phyloP scores from a whole-genome alignment of 2,888 invertebrate genomes.

The Cyclophora albipunctata region DNA sequence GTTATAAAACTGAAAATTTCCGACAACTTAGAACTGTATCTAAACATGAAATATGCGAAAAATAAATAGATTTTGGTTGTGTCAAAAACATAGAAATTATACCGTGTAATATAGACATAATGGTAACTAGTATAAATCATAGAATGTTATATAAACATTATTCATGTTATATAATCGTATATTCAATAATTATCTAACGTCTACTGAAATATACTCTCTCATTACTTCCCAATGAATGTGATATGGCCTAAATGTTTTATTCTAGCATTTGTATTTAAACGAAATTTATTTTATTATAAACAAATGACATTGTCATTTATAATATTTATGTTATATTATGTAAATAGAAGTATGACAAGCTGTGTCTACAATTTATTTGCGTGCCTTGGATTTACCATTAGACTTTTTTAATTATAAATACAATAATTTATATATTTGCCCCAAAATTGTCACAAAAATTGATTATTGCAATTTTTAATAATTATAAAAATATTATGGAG shows the following conservation, averaged over 20 bases:
- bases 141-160: conserved; percentile 4
- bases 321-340: conserved; percentile 3
- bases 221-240: neutral
- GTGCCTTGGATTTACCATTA: conserved; percentile 34
- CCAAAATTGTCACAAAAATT: conserved; percentile 4
- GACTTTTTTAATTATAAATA: neutral
- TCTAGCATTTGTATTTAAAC: neutral
- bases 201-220: neutral
- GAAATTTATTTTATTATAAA: conserved; percentile 3
- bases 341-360: conserved; percentile 10
- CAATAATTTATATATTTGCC: conserved; percentile 3
- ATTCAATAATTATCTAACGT: neutral
- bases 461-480: conserved; percentile 6
- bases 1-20: conserved; percentile 4
- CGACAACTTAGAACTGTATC: conserved; percentile 6
- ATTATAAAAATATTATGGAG: conserved; percentile 13
- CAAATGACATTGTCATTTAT: too few relatives aligned
- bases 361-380: conserved; percentile 33
- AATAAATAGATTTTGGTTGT: conserved; percentile 19
- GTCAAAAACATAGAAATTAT: conserved; percentile 15
- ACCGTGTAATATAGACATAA: conserved; percentile 13
- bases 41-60: conserved; percentile 2
- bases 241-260: conserved; percentile 9
- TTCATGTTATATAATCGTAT: conserved; percentile 7
- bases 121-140: conserved; percentile 4